Conservation (phyloP, 2,888 invertebrate species). For the Apoderus coryli region DNA sequence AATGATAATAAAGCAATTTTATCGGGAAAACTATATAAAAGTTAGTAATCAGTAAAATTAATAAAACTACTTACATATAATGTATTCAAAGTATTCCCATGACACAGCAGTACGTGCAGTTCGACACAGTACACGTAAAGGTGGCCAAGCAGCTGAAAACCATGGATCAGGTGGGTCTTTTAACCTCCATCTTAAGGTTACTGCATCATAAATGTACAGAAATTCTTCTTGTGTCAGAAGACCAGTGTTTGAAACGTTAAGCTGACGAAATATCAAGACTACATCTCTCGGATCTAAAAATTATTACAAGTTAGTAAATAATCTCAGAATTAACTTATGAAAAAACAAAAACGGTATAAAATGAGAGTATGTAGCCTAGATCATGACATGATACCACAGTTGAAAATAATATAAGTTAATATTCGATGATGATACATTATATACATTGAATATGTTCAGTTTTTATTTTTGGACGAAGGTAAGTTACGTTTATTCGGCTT, state of each 20-base stretch:
- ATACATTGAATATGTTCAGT: too few species aligned
- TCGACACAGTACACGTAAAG: constrained; percentile 46
- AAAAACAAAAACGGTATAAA: not conserved
- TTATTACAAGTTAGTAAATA: not conserved
- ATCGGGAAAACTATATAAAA: not conserved
- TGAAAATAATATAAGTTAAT: too few species aligned
- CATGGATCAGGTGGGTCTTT: constrained; percentile 56
- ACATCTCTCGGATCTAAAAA: constrained; percentile 51
- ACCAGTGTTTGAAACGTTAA: constrained; percentile 55
- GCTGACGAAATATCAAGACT: constrained; percentile 64
- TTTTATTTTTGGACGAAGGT: too few species aligned
- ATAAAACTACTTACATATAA: constrained; percentile 46
- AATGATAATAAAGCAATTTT: not conserved
- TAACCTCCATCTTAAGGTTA: constrained; percentile 58
- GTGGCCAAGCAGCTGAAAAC: constrained; percentile 49
- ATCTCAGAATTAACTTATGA: too few species aligned
- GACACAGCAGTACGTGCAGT: constrained; percentile 45
- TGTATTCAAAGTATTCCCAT: constrained; percentile 59
- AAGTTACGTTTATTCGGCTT: too few species aligned
- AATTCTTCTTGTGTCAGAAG: constrained; percentile 59
- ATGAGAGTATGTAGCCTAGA: too few species aligned
- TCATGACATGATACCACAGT: too few species aligned
- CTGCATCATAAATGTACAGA: constrained; percentile 53
- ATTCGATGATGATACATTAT: too few species aligned
- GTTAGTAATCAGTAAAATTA: not conserved